Evolutionary conservation across 2,888 invertebrate genomes (phyloP).

Genomic region (Oxytorus armatus): DNA sequence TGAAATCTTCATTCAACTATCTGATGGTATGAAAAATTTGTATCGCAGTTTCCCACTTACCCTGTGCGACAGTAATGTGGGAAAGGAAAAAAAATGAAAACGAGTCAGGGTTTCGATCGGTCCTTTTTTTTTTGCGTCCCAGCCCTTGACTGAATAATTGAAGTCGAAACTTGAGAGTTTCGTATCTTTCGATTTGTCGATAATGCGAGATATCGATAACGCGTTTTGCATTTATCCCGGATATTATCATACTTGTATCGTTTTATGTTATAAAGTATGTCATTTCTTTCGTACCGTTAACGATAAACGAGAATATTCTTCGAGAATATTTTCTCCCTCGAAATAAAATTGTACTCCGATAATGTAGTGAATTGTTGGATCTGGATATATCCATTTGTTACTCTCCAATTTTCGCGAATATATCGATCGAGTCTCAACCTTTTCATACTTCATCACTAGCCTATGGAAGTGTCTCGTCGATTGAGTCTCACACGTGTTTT

Average conservation of each 20-base stretch:
- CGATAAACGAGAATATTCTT: too few relatives aligned
- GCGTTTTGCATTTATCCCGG: not conserved
- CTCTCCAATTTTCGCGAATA: conserved; percentile 52
- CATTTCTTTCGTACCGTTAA: too few relatives aligned
- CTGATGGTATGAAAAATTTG: too few relatives aligned
- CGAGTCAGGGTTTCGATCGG: conserved; percentile 67
- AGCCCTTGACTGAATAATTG: conserved; percentile 17
- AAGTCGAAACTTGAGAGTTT: not conserved
- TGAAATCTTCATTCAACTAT: too few relatives aligned
- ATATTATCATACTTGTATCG: not conserved
- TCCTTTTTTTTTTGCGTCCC: conserved; percentile 21
- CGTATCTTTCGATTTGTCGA: not conserved
- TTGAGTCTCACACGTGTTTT: conserved; percentile 3
- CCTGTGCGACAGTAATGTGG: not conserved
- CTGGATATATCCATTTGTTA: not conserved
- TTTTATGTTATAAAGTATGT: not conserved
- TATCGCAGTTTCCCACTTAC: not conserved
- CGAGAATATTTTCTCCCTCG: too few relatives aligned
- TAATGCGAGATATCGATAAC: not conserved
- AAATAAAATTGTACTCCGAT: too few relatives aligned
- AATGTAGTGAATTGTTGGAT: too few relatives aligned
- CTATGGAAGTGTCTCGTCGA: not conserved
- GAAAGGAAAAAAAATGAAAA: conserved; percentile 12
- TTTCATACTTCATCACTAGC: not conserved
- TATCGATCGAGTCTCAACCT: conserved; percentile 66